These are phyloP conservation scores for Tyrannus savana DNA, from an alignment of 2,113 vertebrate species.

Conservation along the genomic window DNA sequence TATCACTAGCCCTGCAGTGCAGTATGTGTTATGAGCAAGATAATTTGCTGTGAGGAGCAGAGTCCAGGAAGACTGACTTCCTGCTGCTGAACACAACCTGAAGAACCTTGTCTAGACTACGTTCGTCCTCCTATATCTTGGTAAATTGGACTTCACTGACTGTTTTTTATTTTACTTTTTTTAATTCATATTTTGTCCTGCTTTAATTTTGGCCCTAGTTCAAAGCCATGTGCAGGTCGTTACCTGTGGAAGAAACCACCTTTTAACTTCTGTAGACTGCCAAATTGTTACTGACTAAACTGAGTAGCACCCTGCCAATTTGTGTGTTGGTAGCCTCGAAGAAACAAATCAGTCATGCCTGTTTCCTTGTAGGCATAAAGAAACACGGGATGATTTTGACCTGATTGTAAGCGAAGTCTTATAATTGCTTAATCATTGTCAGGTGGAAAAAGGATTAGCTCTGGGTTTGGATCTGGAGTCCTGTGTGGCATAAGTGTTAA, in stretches of 20 bases:
- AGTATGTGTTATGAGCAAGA: accelerated
- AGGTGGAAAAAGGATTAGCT: conserved; percentile 53
- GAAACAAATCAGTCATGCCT: neutral
- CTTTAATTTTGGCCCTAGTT: neutral
- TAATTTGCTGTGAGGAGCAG: accelerated
- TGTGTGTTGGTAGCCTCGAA: neutral
- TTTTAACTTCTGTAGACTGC: neutral
- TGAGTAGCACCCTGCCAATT: neutral
- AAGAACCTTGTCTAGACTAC: accelerated
- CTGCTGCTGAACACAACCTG: neutral
- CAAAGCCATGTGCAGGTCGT: accelerated
- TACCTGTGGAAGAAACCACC: neutral
- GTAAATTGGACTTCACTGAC: neutral
- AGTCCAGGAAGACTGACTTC: neutral
- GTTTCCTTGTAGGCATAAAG: neutral
- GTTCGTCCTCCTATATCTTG: neutral
- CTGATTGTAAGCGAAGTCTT: neutral
- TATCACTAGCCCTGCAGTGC: neutral
- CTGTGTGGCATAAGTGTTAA: neutral
- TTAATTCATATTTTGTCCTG: neutral
- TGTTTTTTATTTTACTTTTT: neutral
- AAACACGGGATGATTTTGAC: neutral
- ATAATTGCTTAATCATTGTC: conserved; percentile 40
- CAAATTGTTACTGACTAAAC: neutral
- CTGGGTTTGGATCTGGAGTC: neutral